These are phyloP conservation scores for Phlogophora meticulosa DNA, from an alignment of 2,888 invertebrate species.

Conservation along the genomic window DNA sequence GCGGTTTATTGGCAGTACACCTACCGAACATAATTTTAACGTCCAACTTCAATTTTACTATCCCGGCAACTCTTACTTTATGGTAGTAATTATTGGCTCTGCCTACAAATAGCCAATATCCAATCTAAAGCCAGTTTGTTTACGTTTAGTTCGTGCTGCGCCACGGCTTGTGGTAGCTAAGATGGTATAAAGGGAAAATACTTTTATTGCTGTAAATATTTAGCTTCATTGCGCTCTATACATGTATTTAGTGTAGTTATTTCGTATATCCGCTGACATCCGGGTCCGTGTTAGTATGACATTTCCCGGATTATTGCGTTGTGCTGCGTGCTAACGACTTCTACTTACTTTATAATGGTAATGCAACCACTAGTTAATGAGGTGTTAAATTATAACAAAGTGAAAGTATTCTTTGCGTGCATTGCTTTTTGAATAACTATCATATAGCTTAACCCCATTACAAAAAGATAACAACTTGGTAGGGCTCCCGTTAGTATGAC, in stretches of 20 bases:
- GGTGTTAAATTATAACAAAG: conserved; percentile 67
- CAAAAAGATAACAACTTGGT: neutral
- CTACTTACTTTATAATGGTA: conserved; percentile 59
- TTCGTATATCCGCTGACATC: conserved; percentile 59
- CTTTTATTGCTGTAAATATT: conserved; percentile 71
- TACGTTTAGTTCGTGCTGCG: conserved; percentile 54
- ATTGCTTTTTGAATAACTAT: conserved; percentile 51
- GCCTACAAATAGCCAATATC: conserved; percentile 63
- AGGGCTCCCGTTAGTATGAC: conserved; percentile 22
- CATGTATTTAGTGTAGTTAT: conserved; percentile 42
- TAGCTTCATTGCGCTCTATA: conserved; percentile 55
- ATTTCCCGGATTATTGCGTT: conserved; percentile 67
- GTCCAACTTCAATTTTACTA: conserved; percentile 59
- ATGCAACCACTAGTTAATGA: conserved; percentile 67
- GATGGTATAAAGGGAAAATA: conserved; percentile 64
- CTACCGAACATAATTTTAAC: conserved; percentile 65
- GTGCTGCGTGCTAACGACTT: conserved; percentile 61
- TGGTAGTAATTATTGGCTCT: conserved; percentile 53
- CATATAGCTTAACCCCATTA: conserved; percentile 24
- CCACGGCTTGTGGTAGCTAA: conserved; percentile 46
- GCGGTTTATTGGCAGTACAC: conserved; percentile 59
- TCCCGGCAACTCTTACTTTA: conserved; percentile 58
- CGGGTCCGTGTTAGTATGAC: conserved; percentile 57
- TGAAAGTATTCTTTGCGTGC: conserved; percentile 57
- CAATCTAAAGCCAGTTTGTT: conserved; percentile 64